Base-by-base conservation (phyloP, 2,888 invertebrate genomes). In the Tenthredo distinguenda region DNA sequence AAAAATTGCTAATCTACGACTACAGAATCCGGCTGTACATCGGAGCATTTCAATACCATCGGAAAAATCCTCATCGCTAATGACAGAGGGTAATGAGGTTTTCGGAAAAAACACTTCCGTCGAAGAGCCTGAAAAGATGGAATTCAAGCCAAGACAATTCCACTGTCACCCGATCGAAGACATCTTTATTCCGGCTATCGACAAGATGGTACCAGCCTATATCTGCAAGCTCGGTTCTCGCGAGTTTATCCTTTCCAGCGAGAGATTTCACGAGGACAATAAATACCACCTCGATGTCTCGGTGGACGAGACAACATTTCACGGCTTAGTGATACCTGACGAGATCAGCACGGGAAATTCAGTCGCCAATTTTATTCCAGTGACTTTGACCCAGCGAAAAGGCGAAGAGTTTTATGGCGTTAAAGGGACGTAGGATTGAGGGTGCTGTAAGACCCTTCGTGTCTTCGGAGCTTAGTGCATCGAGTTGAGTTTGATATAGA, bases 191-290 rank as follows among this genome's bases (percentile, higher is more conserved):
- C 88, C 90, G 4, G 88, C 89, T 12, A 86, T 88, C 3, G 87
- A 88, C 5, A 87, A 87, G 68, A 88, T 87, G 18, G 43, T 92
- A 84, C 91, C 91, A 21, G 90, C 91, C 2, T 91, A 90, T 58
- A 86, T 86, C 43, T 91, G 91, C 81, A 88, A 86, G 72, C 85
- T 89, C 34, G 87, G 88, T 4, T 84, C 85, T n/a, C 86, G 87
- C 47, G 88, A 87, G 9, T 92, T 92, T 71, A 72, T 92, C 7
- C 85, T 92, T 4, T 89, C 91, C 26, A 91, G 92, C 71, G 89
- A 89, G 18, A 89, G 90, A 87, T 92, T 92, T 81, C 83, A 88
- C 3, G 84, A 90, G 55, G 91, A 92, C 72, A 89, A 87, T 65
- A 87, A 89, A 21, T 85, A 86, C 9, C 86, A 87, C 15, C 87